Evolutionary conservation across 2,888 invertebrate species (phyloP), one percentile per base, ranked within the genome.

Genomic region (Philereme transversata): DNA sequence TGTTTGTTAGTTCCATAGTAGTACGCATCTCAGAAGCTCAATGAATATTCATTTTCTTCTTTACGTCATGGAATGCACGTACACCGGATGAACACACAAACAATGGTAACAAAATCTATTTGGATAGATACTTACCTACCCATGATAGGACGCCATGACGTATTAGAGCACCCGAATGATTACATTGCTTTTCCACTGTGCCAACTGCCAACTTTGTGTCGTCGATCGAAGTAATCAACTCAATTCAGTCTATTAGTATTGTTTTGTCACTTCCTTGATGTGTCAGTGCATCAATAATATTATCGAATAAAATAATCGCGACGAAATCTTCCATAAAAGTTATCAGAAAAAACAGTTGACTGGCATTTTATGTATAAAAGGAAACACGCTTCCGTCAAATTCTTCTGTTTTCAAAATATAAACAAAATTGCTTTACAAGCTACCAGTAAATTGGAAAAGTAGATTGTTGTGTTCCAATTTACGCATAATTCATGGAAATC

Each of bases 191-290:
- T 57, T 68, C 65, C 57, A 65, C 72, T 71, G 71, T 78, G 77
- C 80, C 80, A 78, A 78, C 76, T 72, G 66, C 50, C 50, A 50
- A 62, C 33, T 62, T 62, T 56, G 64, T 77, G 72, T 69, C 69
- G 60, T 53, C 67, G 68, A 66, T 55, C 55, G 58, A 64, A 71
- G 69, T 63, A 57, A 69, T 68, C 64, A 51, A 68, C 74, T 74
- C 64, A 65, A 76, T 64, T 79, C 77, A 79, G 78, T 78, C 60
- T 61, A 36, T 51, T 53, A 67, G 22, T 22, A 22, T 22, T 22
- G 22, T 22, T 22, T 63, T 71, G 68, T 60, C 69, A 77, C 78
- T 79, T 80, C 81, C 78, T 70, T 68, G 64, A 71, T 40, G 7
- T 69, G 51, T 66, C 45, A 40, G 51, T 60, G 48, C 54, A 38